Conservation (phyloP, 2,888 invertebrate species). For the Scaptomyza caliginosa region DNA sequence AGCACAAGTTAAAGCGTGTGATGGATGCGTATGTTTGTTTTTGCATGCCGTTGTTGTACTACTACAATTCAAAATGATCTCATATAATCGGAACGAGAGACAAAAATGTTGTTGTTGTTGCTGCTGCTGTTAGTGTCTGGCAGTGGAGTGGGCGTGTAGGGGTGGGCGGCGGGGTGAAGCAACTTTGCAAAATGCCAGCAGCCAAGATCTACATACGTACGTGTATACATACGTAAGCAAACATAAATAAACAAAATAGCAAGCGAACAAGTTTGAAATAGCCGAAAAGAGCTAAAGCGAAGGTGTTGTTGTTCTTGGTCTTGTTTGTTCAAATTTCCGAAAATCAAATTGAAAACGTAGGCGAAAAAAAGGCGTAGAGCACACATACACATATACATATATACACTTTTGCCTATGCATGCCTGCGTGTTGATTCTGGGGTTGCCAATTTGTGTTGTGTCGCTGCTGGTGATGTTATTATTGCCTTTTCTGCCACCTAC, state of each 20-base stretch:
- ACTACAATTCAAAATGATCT: conserved; percentile 70
- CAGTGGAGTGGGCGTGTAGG: conserved; percentile 60
- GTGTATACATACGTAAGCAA: conserved; percentile 43
- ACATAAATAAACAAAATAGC: conserved; percentile 74
- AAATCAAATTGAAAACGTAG: conserved; percentile 74
- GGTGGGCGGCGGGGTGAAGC: conserved; percentile 13
- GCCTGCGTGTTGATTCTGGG: conserved; percentile 8
- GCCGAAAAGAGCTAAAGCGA: conserved; percentile 60
- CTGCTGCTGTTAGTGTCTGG: conserved; percentile 46
- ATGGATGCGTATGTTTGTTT: conserved; percentile 58
- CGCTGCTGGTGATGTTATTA: conserved; percentile 33
- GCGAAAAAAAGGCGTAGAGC: conserved; percentile 65
- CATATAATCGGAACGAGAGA: conserved; percentile 69
- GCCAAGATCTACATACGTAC: conserved; percentile 37
- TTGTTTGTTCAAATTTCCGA: conserved; percentile 61
- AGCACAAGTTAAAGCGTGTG: conserved; percentile 3
- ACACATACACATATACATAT: conserved; percentile 8
- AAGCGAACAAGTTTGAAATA: conserved; percentile 64
- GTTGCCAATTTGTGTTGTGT: conserved; percentile 66
- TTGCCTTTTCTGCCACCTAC: conserved; percentile 48
- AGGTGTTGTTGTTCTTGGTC: conserved; percentile 64
- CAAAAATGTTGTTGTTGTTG: conserved; percentile 45
- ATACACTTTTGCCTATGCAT: background rate
- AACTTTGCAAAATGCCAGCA: conserved; percentile 51
- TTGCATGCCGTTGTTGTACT: conserved; percentile 42